phyloP scores from a whole-genome alignment of 1,140 invertebrate species.

The Bombyx mori region DNA sequence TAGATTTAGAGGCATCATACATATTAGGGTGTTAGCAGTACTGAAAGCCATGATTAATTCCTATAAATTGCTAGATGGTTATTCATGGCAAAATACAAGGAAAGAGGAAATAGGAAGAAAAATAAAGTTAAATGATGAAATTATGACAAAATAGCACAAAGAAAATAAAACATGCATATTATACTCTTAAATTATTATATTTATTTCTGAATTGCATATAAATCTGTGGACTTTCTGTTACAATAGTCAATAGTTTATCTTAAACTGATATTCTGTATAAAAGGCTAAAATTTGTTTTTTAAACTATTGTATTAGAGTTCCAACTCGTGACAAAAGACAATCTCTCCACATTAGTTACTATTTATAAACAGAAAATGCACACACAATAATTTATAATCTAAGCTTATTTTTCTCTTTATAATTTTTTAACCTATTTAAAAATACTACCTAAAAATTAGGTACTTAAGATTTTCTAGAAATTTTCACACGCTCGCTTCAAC shows the following conservation, averaged over 20 bases:
- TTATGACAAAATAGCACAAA: slow-evolving; percentile 2
- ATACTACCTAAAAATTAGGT: slow-evolving; percentile 55
- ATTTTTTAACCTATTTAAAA: slow-evolving; percentile 52
- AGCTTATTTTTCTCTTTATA: slow-evolving; percentile 50
- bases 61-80: background rate
- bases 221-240: slow-evolving; percentile 71
- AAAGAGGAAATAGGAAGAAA: background rate
- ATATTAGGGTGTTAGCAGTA: background rate
- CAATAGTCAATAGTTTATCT: slow-evolving; percentile 53
- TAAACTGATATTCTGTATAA: slow-evolving; percentile 66
- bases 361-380: slow-evolving; percentile 61
- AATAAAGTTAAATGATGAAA: background rate
- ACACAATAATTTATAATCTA: slow-evolving; percentile 68
- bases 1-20: no score
- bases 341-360: slow-evolving; percentile 34
- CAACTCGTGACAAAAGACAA: slow-evolving; percentile 34
- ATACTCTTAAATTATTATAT: slow-evolving; percentile 65
- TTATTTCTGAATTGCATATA: slow-evolving; percentile 69
- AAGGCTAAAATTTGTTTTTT: slow-evolving; percentile 63
- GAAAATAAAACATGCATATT: slow-evolving; percentile 20
- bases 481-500: slow-evolving; percentile 44
- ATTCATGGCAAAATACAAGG: background rate
- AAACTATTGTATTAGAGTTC: slow-evolving; percentile 57
- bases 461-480: slow-evolving; percentile 50
- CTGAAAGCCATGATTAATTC: background rate